Conservation (phyloP, 2,113 vertebrate genomes). For the Oxygymnocypris stewartii region DNA sequence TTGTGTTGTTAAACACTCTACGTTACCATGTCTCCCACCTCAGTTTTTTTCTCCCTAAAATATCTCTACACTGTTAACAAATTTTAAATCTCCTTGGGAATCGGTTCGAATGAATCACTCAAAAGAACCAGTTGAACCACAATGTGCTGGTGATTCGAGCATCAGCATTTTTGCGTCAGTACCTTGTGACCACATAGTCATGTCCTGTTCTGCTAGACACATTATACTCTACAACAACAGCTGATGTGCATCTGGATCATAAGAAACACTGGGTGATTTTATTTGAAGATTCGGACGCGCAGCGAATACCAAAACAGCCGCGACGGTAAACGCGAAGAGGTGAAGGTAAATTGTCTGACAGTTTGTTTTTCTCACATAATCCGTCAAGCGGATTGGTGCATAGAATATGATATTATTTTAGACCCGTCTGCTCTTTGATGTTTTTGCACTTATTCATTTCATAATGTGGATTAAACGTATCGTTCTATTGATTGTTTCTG, state of each 20-base stretch:
- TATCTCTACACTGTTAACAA: background rate
- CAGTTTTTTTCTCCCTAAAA: background rate
- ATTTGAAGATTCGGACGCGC: background rate
- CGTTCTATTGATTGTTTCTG: background rate
- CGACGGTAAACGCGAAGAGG: background rate
- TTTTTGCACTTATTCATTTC: background rate
- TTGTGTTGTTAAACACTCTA: background rate
- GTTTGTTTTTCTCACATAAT: background rate
- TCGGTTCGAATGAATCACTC: conserved; percentile 2
- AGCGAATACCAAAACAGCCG: background rate
- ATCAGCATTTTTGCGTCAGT: conserved; percentile 52
- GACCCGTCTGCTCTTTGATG: background rate
- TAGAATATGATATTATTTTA: background rate
- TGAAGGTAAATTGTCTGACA: conserved; percentile 4
- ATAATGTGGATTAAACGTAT: background rate
- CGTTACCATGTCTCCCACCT: background rate
- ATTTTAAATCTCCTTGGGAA: background rate
- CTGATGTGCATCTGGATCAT: conserved; percentile 45
- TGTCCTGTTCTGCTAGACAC: conserved; percentile 58
- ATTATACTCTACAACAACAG: conserved; percentile 24
- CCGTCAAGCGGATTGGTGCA: background rate
- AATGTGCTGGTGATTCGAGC: background rate
- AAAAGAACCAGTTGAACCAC: background rate
- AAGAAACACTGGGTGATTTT: conserved; percentile 7
- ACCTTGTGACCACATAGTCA: conserved; percentile 63